Base-by-base conservation (phyloP, 2,888 invertebrate species). In the Cerceris ruficornis region DNA sequence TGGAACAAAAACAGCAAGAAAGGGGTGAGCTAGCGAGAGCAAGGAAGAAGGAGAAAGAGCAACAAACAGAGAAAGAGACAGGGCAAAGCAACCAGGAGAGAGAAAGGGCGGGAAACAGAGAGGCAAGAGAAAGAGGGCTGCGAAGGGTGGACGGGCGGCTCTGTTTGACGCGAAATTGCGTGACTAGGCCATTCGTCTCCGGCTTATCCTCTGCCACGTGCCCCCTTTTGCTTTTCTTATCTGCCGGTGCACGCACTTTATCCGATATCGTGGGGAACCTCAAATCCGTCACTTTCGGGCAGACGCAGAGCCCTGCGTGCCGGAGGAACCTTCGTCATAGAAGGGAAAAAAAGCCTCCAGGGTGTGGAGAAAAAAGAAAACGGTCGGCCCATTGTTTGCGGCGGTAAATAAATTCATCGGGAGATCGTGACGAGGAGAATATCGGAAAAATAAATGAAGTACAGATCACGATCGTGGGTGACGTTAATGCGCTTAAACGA, bases 101-200 rank as follows among this genome's bases (percentile, higher is more conserved):
- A 28, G 28, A 28, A 28, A 28, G 28, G 28, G 28, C 28, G 28
- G 28, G 4, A 28, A 28, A 28, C 28, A 4, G 28, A 28, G 4
- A 28, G 28, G 28, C 28, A 28, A 28, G 28, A 28, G 28, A 28
- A 28, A 17, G 52, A 68, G 59, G 39, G 39, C 55, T 59, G 57
- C 11, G 6, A 14, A 46, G 59, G n/a, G 68, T 62, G 61, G 41
- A 50, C 9, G 52, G 42, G 55, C 50, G 43, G 52, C 42, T 74
- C 59, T 69, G 84, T 82, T 82, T 84, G 84, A 83, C 74, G 75
- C 67, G 81, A 84, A 84, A 85, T 88, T 84, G 86, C 89, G 87
- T 89, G 89, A 88, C 89, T 86, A 79, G 83, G 80, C 85, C 87
- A 89, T 89, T 88, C 86, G 87, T 89, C 86, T 89, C 83, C 75